Evolutionary conservation across 2,113 vertebrate genomes (phyloP).

Genomic region (Macquaria ambigua): DNA sequence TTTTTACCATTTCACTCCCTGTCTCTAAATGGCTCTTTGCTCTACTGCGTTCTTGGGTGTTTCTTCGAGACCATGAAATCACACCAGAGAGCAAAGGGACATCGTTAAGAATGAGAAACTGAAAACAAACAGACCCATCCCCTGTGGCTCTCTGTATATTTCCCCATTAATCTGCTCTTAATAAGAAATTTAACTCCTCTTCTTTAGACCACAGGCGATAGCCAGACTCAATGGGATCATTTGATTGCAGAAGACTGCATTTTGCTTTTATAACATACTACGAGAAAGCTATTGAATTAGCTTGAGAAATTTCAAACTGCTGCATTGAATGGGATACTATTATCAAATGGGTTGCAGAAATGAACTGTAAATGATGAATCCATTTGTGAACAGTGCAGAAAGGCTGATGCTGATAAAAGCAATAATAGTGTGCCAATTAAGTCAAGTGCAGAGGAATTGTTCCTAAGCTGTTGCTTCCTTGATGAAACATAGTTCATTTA

Average conservation of each 20-base stretch:
- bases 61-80: conserved; percentile 16
- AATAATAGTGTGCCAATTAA: conserved; percentile 35
- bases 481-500: conserved; percentile 14
- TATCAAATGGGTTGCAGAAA: conserved; percentile 40
- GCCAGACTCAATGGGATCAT: conserved; percentile 25
- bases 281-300: conserved; percentile 49
- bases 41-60: background rate
- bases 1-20: background rate
- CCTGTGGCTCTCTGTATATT: conserved; percentile 48
- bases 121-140: conserved; percentile 63
- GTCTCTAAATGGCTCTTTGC: conserved; percentile 9
- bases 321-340: conserved; percentile 21
- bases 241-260: conserved; percentile 30
- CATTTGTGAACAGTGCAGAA: conserved; percentile 31
- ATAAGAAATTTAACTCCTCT: conserved; percentile 59
- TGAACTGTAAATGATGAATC: conserved; percentile 38
- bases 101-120: conserved; percentile 46
- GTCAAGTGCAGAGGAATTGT: conserved; percentile 21
- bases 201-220: conserved; percentile 28
- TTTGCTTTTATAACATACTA: conserved; percentile 44
- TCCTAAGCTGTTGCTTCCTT: conserved; percentile 12
- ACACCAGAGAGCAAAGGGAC: conserved; percentile 51
- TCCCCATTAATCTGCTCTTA: conserved; percentile 63
- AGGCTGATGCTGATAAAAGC: conserved; percentile 34
- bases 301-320: conserved; percentile 36